A percentile compares a stretch with the other conserved stretches of the same genome.
Evolutionary conservation across 2,113 vertebrate genomes (phyloP).

Genomic region (Trichechus manatus): DNA sequence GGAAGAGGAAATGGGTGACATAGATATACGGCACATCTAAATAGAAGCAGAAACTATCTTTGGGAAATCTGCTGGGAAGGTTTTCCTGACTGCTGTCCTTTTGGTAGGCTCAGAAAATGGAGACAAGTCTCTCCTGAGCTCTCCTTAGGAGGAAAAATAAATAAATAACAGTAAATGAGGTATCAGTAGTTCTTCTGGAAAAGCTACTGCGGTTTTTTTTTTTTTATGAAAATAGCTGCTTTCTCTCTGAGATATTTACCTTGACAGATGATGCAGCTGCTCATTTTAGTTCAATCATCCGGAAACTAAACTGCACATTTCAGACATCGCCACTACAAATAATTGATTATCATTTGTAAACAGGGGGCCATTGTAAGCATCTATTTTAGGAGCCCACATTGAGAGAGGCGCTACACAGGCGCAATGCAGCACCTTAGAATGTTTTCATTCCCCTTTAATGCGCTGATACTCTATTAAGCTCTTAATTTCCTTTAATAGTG

Average conservation of each 20-base stretch:
- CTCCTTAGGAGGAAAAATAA: not conserved
- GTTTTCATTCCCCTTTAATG: not conserved
- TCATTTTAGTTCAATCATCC: conserved; percentile 22
- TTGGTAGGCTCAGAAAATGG: not conserved
- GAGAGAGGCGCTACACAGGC: accelerated
- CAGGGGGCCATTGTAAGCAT: accelerated
- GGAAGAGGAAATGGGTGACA: accelerated
- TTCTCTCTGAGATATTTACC: not conserved
- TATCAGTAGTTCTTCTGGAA: not conserved
- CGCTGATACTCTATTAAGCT: accelerated
- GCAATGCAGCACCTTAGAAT: accelerated
- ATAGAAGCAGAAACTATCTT: accelerated
- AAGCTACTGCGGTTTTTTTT: not conserved
- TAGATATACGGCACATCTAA: accelerated
- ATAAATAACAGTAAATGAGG: conserved; percentile 26
- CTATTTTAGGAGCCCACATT: not conserved
- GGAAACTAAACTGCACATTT: not conserved
- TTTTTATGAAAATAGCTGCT: conserved; percentile 48
- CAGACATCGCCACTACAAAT: not conserved
- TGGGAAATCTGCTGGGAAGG: not conserved
- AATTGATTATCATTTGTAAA: not conserved
- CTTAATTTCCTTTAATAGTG: not conserved
- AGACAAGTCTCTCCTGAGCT: not conserved
- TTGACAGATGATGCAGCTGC: conserved; percentile 2
- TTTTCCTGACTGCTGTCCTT: not conserved